Evolutionary conservation across 2,797 vertebrate genomes (phyloP).

Genomic region (Aulostomus chinensis): DNA sequence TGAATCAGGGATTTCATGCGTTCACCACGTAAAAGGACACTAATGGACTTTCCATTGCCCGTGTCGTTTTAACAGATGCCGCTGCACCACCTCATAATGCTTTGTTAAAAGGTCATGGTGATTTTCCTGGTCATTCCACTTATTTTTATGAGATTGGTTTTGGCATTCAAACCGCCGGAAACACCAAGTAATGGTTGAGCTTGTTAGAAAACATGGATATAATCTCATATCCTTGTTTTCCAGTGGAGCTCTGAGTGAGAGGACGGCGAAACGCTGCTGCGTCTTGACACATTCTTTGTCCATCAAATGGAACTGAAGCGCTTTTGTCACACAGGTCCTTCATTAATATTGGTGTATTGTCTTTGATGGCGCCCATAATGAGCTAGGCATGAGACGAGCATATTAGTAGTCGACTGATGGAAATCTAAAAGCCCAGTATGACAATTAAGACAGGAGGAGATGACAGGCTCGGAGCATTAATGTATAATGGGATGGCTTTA

Average conservation of each 20-base stretch:
- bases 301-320: too few relatives aligned
- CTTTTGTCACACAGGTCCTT: slow-evolving; percentile 37
- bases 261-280: neutral
- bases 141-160: too few relatives aligned
- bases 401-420: slow-evolving; percentile 44
- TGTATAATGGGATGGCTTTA: slow-evolving; percentile 47
- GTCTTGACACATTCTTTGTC: slow-evolving; percentile 10
- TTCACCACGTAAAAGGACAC: too few relatives aligned
- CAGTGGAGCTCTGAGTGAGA: slow-evolving; percentile 20
- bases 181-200: too few relatives aligned
- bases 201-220: too few relatives aligned
- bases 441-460: slow-evolving; percentile 52
- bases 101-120: too few relatives aligned
- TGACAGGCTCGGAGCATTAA: slow-evolving; percentile 53
- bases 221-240: slow-evolving; percentile 21
- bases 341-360: slow-evolving; percentile 38
- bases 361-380: slow-evolving; percentile 43
- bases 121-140: too few relatives aligned
- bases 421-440: slow-evolving; percentile 55
- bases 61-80: too few relatives aligned
- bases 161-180: too few relatives aligned
- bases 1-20: too few relatives aligned
- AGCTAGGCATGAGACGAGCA: slow-evolving; percentile 21
- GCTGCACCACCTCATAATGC: too few relatives aligned
- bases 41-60: too few relatives aligned